Evolutionary conservation across 1,140 invertebrate genomes (phyloP).

Genomic region (Papilio glaucus): DNA sequence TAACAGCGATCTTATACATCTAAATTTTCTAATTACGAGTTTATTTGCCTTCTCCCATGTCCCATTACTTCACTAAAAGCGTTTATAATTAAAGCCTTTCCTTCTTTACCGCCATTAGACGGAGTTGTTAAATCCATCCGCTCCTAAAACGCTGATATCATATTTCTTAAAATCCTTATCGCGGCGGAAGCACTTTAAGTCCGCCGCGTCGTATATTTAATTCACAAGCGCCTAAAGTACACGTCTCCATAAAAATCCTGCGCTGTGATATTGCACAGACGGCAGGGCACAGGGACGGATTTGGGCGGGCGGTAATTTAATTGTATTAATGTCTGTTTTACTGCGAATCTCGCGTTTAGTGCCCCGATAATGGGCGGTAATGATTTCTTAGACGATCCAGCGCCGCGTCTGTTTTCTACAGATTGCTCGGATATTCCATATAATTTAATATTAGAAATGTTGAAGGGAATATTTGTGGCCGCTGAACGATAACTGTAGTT

Average conservation of each 20-base stretch:
- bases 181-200: conserved; percentile 75
- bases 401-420: conserved; percentile 7
- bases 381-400: conserved; percentile 55
- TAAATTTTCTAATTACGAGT: no score
- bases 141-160: conserved; percentile 45
- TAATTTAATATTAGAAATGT: conserved; percentile 3
- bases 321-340: conserved; percentile 80
- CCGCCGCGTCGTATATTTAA: conserved; percentile 75
- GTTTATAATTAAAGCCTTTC: not conserved
- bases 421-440: conserved; percentile 18
- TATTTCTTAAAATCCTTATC: conserved; percentile 76
- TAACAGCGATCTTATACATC: no score
- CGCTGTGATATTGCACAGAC: conserved; percentile 78
- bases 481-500: no score
- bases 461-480: not conserved
- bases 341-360: conserved; percentile 78
- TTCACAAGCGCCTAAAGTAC: conserved; percentile 70
- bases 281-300: conserved; percentile 68
- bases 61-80: not conserved
- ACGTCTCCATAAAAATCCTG: conserved; percentile 80
- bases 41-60: no score
- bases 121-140: conserved; percentile 22
- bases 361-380: conserved; percentile 72
- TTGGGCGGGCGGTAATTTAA: conserved; percentile 68
- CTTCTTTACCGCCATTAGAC: conserved; percentile 4